These are phyloP conservation scores for Scopus umbretta DNA, from an alignment of 2,113 vertebrate species.

Conservation along the genomic window DNA sequence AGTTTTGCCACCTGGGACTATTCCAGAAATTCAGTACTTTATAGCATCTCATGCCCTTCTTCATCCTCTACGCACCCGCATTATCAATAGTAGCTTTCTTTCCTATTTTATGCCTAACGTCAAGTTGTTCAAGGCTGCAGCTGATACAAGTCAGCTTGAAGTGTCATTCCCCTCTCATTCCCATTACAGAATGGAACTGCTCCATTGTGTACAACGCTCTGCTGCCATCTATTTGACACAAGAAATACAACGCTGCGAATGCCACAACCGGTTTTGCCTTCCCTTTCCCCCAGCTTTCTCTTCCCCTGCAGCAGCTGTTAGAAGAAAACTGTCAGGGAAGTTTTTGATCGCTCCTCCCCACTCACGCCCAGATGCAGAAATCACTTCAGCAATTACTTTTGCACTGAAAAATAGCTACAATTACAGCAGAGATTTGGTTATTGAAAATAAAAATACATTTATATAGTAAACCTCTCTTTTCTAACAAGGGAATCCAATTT, in stretches of 20 bases:
- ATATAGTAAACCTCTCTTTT: background rate
- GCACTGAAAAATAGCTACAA: background rate
- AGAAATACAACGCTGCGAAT: conserved; percentile 6
- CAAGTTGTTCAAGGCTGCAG: conserved; percentile 45
- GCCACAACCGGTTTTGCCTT: background rate
- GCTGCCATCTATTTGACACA: conserved; percentile 87
- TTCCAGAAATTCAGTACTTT: conserved; percentile 66
- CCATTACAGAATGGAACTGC: background rate
- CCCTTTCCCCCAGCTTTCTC: background rate
- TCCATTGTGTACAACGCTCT: conserved; percentile 74
- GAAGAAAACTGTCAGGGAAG: background rate
- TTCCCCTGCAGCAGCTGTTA: background rate
- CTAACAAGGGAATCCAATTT: background rate
- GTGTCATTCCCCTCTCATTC: conserved; percentile 44
- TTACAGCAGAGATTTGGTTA: background rate
- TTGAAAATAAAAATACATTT: background rate
- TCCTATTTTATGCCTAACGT: conserved; percentile 62
- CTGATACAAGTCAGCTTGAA: conserved; percentile 56
- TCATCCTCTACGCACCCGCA: conserved; percentile 33
- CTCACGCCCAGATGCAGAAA: background rate
- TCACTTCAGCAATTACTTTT: background rate
- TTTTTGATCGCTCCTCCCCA: background rate
- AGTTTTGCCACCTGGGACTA: conserved; percentile 71
- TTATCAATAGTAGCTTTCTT: conserved; percentile 72
- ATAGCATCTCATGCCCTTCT: conserved; percentile 66